Evolutionary conservation across 2,797 vertebrate genomes (phyloP).

Genomic region (Diglossa cyanea): DNA sequence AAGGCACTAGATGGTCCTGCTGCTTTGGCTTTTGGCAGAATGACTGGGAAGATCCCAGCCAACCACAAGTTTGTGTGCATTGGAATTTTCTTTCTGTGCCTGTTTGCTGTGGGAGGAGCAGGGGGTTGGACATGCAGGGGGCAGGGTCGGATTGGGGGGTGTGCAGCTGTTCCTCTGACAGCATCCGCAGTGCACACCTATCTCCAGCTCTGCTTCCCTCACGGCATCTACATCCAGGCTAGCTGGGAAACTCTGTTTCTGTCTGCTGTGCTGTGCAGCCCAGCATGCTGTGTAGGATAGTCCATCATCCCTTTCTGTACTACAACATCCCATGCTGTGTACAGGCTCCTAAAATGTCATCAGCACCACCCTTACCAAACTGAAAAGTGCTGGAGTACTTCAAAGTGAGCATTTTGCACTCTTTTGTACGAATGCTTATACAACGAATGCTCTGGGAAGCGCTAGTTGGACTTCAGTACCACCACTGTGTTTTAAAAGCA

Average conservation of each 20-base stretch:
- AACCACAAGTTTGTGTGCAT: background rate
- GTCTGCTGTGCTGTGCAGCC: background rate
- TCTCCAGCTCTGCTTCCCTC: background rate
- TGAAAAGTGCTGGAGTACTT: background rate
- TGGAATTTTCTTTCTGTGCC: background rate
- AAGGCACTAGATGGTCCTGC: background rate
- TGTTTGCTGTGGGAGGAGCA: background rate
- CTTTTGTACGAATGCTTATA: background rate
- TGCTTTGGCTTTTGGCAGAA: background rate
- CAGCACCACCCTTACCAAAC: background rate
- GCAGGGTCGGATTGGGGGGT: fast-evolving
- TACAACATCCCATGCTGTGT: background rate
- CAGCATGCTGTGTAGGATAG: background rate
- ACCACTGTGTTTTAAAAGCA: background rate
- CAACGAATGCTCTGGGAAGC: background rate
- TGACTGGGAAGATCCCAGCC: background rate
- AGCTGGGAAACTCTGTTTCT: background rate
- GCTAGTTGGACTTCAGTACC: background rate
- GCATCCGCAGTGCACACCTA: background rate
- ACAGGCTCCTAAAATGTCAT: background rate
- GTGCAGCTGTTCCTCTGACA: background rate
- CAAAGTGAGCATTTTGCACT: background rate
- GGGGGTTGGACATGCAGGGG: fast-evolving
- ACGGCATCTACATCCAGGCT: background rate
- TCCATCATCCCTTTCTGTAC: background rate